A percentile compares a stretch with the other conserved stretches of the same genome.
These are phyloP conservation scores for Drosophila bipectinata DNA, from an alignment of 1,140 invertebrate species.

Conservation along the genomic window DNA sequence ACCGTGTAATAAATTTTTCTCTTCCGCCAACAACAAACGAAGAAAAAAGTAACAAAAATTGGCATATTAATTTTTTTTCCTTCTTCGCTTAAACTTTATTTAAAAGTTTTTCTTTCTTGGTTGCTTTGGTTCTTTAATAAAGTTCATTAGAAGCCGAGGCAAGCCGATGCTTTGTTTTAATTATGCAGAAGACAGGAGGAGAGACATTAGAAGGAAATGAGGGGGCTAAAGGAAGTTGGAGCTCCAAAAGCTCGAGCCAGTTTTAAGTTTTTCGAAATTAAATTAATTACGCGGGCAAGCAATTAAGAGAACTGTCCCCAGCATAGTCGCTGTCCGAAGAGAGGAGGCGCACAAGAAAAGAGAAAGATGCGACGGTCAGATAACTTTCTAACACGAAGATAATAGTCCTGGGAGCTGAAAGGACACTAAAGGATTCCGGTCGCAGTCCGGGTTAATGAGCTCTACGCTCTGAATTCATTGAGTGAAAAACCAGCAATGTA, in stretches of 20 bases:
- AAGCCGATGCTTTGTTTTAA: conserved; percentile 64
- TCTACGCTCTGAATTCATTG: conserved; percentile 34
- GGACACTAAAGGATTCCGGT: conserved; percentile 27
- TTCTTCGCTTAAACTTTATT: conserved; percentile 35
- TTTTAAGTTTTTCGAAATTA: conserved; percentile 72
- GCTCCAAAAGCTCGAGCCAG: conserved; percentile 26
- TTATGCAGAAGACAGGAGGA: conserved; percentile 55
- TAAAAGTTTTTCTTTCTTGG: conserved; percentile 35
- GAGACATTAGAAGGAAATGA: conserved; percentile 38
- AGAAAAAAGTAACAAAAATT: conserved; percentile 55
- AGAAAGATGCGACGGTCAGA: conserved; percentile 41
- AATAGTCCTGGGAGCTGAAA: conserved; percentile 57
- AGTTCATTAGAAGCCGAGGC: conserved; percentile 53
- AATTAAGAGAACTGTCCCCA: conserved; percentile 70
- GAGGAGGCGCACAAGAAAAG: conserved; percentile 14
- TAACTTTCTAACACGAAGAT: conserved; percentile 61
- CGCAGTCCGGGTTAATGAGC: conserved; percentile 30
- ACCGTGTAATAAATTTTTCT: conserved; percentile 65
- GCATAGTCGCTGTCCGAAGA: conserved; percentile 31
- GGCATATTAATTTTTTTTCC: conserved; percentile 56
- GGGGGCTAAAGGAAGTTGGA: background rate
- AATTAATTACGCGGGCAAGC: conserved; percentile 74
- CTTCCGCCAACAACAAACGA: conserved; percentile 18
- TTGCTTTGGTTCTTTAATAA: conserved; percentile 49
- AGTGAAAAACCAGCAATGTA: conserved; percentile 24